phyloP scores from a whole-genome alignment of 2,888 invertebrate species.

The Formica aserva region DNA sequence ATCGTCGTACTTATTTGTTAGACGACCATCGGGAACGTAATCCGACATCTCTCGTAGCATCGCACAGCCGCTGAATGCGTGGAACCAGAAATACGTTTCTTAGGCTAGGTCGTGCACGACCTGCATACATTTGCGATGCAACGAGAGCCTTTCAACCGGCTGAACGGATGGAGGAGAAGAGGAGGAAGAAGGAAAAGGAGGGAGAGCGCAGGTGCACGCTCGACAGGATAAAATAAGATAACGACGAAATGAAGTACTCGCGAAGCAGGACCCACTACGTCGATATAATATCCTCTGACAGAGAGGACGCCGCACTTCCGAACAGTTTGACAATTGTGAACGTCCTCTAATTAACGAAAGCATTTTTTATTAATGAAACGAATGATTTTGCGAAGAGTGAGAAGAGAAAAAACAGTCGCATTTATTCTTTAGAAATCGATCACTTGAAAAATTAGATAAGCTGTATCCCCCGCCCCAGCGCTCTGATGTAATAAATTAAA shows the following conservation, averaged over 20 bases:
- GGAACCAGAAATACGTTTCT: constrained; percentile 58
- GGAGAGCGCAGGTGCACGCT: constrained; percentile 61
- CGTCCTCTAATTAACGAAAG: constrained; percentile 76
- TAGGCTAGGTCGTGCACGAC: constrained; percentile 57
- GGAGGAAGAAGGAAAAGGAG: constrained; percentile 6
- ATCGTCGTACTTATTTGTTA: constrained; percentile 31
- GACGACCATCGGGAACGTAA: constrained; percentile 7
- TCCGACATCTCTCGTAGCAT: constrained; percentile 27
- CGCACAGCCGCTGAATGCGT: constrained; percentile 3
- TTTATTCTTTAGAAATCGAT: constrained; percentile 1
- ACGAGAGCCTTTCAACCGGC: constrained; percentile 42
- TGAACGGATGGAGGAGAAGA: not conserved
- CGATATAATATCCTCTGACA: constrained; percentile 50
- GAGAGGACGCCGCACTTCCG: constrained; percentile 33
- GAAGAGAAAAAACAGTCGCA: constrained; percentile 37
- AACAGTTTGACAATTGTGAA: constrained; percentile 58
- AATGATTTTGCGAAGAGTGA: constrained; percentile 71
- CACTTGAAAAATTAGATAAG: constrained; percentile 5
- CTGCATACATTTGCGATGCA: constrained; percentile 61
- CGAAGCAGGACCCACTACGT: constrained; percentile 31
- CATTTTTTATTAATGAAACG: constrained; percentile 76
- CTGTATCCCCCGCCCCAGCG: not conserved
- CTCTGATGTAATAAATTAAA: not conserved
- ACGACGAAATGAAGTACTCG: constrained; percentile 46
- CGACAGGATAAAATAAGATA: constrained; percentile 54